phyloP scores from a whole-genome alignment of 2,888 invertebrate species.

The Lysandra coridon region DNA sequence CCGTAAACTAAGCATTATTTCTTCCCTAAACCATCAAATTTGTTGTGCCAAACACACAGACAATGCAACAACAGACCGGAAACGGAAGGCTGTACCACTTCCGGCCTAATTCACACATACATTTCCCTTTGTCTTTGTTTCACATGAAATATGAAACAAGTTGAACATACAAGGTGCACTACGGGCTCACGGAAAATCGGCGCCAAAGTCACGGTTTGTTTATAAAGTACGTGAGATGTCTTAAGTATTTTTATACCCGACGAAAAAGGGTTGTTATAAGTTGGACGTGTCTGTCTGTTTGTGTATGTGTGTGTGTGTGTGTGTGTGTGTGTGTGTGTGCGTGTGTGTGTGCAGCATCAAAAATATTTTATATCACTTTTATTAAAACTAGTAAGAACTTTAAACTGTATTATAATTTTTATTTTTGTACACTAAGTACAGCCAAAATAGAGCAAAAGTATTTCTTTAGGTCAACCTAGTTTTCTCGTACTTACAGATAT shows the following conservation, averaged over 20 bases:
- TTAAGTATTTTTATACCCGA: background rate
- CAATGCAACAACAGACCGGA: slow-evolving; percentile 2
- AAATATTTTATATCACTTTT: too few relatives aligned
- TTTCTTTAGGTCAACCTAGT: too few relatives aligned
- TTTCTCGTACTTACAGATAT: too few relatives aligned
- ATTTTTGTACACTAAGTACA: too few relatives aligned
- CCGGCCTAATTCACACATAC: slow-evolving; percentile 16
- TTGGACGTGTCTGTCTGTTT: too few relatives aligned
- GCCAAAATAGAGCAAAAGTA: too few relatives aligned
- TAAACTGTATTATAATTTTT: too few relatives aligned
- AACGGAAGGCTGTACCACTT: slow-evolving; percentile 5
- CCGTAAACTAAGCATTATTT: background rate
- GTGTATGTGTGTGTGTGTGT: too few relatives aligned
- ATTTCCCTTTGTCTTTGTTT: slow-evolving; percentile 5
- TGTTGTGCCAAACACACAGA: background rate
- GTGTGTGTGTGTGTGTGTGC: too few relatives aligned
- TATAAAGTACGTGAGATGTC: background rate
- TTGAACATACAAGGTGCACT: background rate
- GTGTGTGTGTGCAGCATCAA: too few relatives aligned
- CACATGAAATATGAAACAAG: slow-evolving; percentile 1
- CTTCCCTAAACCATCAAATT: background rate
- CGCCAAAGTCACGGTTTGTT: background rate
- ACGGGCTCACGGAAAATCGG: background rate
- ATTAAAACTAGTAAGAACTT: too few relatives aligned
- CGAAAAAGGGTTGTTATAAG: background rate